A percentile compares a stretch with the other conserved stretches of the same genome.
Evolutionary conservation across 2,888 invertebrate genomes (phyloP).

Genomic region (Ochropleura plecta): DNA sequence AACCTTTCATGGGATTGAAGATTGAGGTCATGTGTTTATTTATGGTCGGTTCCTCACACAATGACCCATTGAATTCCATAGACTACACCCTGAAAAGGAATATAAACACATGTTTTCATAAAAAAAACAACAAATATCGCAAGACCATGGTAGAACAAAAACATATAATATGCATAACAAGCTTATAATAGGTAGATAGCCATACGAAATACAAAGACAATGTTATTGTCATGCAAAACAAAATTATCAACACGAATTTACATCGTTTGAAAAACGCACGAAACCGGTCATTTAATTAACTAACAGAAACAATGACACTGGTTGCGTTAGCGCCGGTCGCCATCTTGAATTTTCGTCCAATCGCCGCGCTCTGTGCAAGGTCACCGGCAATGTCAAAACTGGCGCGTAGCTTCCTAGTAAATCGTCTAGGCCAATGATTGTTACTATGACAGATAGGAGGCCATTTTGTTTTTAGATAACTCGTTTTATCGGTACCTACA

Average conservation of each 20-base stretch:
- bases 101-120: slow-evolving; percentile 31
- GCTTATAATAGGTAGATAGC: slow-evolving; percentile 7
- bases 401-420: slow-evolving; percentile 83
- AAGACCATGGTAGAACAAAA: slow-evolving; percentile 18
- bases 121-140: slow-evolving; percentile 35
- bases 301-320: slow-evolving; percentile 82
- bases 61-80: slow-evolving; percentile 49
- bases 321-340: slow-evolving; percentile 80
- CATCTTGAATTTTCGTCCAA: slow-evolving; percentile 86
- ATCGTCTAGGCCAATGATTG: slow-evolving; percentile 83
- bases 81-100: slow-evolving; percentile 24
- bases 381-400: slow-evolving; percentile 88
- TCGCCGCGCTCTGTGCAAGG: slow-evolving; percentile 81
- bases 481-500: slow-evolving; percentile 58
- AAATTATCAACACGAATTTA: slow-evolving; percentile 66
- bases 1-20: slow-evolving; percentile 10
- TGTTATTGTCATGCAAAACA: slow-evolving; percentile 59
- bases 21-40: slow-evolving; percentile 58
- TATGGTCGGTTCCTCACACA: slow-evolving; percentile 30
- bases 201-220: slow-evolving; percentile 1
- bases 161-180: slow-evolving; percentile 1
- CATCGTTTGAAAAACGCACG: slow-evolving; percentile 79
- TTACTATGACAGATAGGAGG: slow-evolving; percentile 84
- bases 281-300: slow-evolving; percentile 88
- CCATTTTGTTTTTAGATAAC: slow-evolving; percentile 81